Evolutionary conservation across 2,888 invertebrate genomes (phyloP).

Genomic region (Rapana venosa): DNA sequence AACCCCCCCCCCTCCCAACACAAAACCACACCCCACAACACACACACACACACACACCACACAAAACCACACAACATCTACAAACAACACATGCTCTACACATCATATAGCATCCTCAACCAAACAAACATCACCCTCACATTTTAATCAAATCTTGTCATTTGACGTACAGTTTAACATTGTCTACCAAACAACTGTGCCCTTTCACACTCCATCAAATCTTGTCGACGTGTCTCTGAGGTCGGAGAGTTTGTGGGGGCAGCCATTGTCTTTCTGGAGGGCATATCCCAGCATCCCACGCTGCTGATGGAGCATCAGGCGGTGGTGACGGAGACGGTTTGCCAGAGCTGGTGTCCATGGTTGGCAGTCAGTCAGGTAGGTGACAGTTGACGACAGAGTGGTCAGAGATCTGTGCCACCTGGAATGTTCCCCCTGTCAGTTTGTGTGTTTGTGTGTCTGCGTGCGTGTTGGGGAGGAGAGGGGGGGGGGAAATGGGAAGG

Average conservation of each 20-base stretch:
- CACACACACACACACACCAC: not conserved
- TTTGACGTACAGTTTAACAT: too few species aligned
- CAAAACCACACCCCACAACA: too few species aligned
- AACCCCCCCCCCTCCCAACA: not conserved
- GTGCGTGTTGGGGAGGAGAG: not conserved
- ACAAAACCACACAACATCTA: too few species aligned
- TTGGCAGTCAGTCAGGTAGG: slow-evolving; percentile 73
- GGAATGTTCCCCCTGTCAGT: not conserved
- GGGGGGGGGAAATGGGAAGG: not conserved
- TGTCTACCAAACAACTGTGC: too few species aligned
- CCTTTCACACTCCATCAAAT: not conserved
- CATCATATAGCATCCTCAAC: too few species aligned
- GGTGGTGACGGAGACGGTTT: slow-evolving; percentile 72
- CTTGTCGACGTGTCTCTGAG: slow-evolving; percentile 57
- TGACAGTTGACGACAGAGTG: too few species aligned
- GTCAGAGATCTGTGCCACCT: too few species aligned
- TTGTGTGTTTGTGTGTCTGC: not conserved
- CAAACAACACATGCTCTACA: too few species aligned
- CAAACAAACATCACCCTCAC: too few species aligned
- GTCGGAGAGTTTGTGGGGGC: slow-evolving; percentile 75
- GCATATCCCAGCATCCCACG: slow-evolving; percentile 75
- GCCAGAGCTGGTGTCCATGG: slow-evolving; percentile 72
- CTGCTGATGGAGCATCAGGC: slow-evolving; percentile 69
- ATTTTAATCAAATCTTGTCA: too few species aligned
- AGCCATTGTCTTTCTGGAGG: slow-evolving; percentile 73